A percentile compares a stretch with the other conserved stretches of the same genome.
Conservation (phyloP, 2,113 vertebrate genomes). For the Scytalopus superciliaris region DNA sequence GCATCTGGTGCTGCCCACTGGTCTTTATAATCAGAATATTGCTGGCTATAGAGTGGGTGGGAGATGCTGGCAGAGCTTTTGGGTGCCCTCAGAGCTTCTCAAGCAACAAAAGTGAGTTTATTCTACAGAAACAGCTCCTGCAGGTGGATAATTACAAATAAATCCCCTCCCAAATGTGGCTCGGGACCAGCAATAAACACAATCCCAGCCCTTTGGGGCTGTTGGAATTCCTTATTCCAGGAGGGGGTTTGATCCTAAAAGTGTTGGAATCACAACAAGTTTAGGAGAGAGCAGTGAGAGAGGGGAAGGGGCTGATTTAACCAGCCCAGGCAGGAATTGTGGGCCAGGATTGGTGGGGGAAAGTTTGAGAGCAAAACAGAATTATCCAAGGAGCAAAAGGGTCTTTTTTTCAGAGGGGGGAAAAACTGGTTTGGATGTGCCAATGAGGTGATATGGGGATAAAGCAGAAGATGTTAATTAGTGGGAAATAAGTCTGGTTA, state of each 20-base stretch:
- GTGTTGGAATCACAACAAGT: not conserved
- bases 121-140: not conserved
- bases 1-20: accelerated
- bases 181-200: not conserved
- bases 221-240: not conserved
- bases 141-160: not conserved
- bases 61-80: not conserved
- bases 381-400: not conserved
- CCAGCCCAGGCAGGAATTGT: accelerated
- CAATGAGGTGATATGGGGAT: not conserved
- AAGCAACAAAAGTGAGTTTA: not conserved
- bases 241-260: not conserved
- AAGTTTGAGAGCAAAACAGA: not conserved
- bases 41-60: not conserved
- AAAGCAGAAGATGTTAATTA: not conserved
- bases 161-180: no score
- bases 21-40: not conserved
- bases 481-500: not conserved
- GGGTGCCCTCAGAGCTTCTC: not conserved
- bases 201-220: not conserved
- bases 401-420: not conserved
- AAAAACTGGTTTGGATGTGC: not conserved
- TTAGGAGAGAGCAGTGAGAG: not conserved
- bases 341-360: not conserved
- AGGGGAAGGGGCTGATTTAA: no score